Percentiles rank a stretch among this genome's conserved stretches.
phyloP scores from a whole-genome alignment of 2,797 vertebrate species.

The Sorex maritimensis region DNA sequence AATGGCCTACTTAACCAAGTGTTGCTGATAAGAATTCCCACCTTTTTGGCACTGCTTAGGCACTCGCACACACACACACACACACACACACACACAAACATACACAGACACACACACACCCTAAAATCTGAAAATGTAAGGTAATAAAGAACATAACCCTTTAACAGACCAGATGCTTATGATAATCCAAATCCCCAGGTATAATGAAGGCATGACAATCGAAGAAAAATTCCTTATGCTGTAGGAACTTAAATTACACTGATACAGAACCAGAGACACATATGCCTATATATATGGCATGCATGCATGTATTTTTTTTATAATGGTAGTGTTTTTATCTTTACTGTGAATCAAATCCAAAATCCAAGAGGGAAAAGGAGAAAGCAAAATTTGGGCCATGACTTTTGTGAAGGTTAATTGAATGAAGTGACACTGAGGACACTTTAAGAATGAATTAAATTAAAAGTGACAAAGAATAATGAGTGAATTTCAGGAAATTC shows the following conservation, averaged over 20 bases:
- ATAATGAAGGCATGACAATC: neutral
- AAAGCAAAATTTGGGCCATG: neutral
- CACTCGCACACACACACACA: too few species aligned
- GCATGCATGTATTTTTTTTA: neutral
- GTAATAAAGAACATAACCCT: neutral
- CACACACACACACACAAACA: too few species aligned
- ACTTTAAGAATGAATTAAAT: constrained; percentile 57
- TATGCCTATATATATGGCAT: neutral
- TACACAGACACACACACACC: too few species aligned
- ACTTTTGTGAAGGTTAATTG: constrained; percentile 24
- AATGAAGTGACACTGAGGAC: constrained; percentile 31
- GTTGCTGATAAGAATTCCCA: too few species aligned
- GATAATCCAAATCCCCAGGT: neutral
- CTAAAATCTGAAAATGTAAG: neutral
- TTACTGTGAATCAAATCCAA: constrained; percentile 38
- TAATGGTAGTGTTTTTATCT: neutral
- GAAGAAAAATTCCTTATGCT: neutral
- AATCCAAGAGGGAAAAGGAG: neutral
- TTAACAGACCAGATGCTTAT: neutral
- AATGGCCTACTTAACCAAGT: too few species aligned
- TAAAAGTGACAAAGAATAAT: constrained; percentile 35
- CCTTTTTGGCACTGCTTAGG: too few species aligned
- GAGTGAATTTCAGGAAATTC: constrained; percentile 17
- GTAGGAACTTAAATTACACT: neutral
- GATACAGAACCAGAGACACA: neutral